Evolutionary conservation across 2,113 vertebrate genomes (phyloP), one percentile per base, ranked within the genome.

Genomic region (Acinonyx jubatus): DNA sequence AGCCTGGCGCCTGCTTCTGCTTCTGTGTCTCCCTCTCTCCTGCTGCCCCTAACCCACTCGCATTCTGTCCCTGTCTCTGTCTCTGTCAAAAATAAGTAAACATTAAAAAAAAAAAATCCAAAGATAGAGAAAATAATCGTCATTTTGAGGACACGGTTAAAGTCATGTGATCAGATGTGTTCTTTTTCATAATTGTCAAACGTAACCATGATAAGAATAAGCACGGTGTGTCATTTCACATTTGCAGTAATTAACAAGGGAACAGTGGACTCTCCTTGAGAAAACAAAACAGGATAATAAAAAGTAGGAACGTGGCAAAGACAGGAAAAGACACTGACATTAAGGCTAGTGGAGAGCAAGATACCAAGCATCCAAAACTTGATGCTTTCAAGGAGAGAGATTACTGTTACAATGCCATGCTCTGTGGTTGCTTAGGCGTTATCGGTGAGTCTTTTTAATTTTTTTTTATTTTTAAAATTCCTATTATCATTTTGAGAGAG

Each of bases 301-400:
- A 80, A 48, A 10, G 38, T 16, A 38, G 7, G 33, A 78, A 85
- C 0, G 12, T 8, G 1, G 33, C n/a, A 38, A 74, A 80, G n/a
- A 15, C 11, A 31, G 14, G 25, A 61, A 13, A 19, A 45, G 10
- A 5, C 15, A 33, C 1, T 2, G 0, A 68, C 1, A 8, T 12
- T 25, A 25, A 55, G 14, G 16, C 8, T 31, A 25, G 73, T 23
- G 15, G 33, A 89, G 4, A 25, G 23, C 68, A 57, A 85, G 14
- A 63, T 0, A 21, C 48, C 50, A 36, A 6, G 4, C 36, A 11
- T 6, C 0, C 27, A 76, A 82, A 57, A 13, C 19, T 18, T 8
- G 8, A 19, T 4, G 55, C 66, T 25, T 33, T 33, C n/a, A 52
- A 94, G 50, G 23, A 41, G 45, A 91, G 4, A 79, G 55, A 48